Percentiles rank a stretch among this genome's conserved stretches.
Conservation (phyloP, 2,113 vertebrate genomes). For the Plotosus lineatus region DNA sequence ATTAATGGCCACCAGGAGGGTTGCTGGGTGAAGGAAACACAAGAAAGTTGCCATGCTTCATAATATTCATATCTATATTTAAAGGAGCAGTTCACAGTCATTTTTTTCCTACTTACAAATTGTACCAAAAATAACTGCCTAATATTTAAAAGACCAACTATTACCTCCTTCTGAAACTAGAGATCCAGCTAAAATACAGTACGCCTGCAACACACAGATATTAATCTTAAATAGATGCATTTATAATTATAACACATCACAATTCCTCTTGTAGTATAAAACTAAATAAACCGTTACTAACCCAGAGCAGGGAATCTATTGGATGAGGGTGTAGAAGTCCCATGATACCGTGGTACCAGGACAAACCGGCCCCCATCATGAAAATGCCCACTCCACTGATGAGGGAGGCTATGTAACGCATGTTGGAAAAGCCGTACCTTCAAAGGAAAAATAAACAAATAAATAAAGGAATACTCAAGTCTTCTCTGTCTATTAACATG, state of each 20-base stretch:
- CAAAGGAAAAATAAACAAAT: conserved; percentile 18
- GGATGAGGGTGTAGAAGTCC: conserved; percentile 91
- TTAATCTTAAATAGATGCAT: background rate
- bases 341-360: conserved; percentile 97
- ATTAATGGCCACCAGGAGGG: conserved; percentile 92
- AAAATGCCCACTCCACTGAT: conserved; percentile 99
- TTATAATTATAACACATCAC: background rate
- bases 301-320: conserved; percentile 94
- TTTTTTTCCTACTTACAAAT: background rate
- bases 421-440: conserved; percentile 98
- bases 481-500: background rate
- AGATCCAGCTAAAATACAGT: conserved; percentile 96
- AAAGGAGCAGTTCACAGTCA: background rate
- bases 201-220: conserved; percentile 75
- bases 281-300: conserved; percentile 64
- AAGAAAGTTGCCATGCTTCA: background rate
- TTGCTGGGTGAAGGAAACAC: conserved; percentile 72
- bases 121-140: background rate
- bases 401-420: conserved; percentile 97
- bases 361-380: conserved; percentile 98
- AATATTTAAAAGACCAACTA: background rate
- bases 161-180: conserved; percentile 98
- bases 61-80: background rate
- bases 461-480: background rate
- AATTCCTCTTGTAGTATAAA: background rate